These are phyloP conservation scores for Episyrphus balteatus DNA, from an alignment of 1,140 invertebrate genomes.

Conservation along the genomic window DNA sequence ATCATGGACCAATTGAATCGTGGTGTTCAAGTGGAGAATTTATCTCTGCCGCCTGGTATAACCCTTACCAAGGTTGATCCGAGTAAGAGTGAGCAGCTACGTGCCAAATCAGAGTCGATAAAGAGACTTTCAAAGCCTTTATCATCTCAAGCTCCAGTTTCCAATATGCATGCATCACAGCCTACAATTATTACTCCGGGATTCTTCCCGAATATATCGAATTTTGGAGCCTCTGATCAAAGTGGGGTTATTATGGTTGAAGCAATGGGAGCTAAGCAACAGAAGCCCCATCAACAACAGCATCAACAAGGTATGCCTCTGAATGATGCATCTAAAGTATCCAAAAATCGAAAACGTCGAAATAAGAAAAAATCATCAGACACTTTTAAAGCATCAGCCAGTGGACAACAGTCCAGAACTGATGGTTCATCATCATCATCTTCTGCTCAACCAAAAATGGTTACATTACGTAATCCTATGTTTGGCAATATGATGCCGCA, in stretches of 20 bases:
- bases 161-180: conserved; percentile 5
- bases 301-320: conserved; percentile 8
- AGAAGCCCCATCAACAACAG: conserved; percentile 7
- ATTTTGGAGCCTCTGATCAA: conserved; percentile 11
- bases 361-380: conserved; percentile 43
- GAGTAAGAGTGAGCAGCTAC: conserved; percentile 33
- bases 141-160: conserved; percentile 8
- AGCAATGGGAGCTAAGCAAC: conserved; percentile 21
- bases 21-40: conserved; percentile 53
- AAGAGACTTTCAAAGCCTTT: conserved; percentile 25
- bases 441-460: conserved; percentile 47
- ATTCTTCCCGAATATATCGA: background rate
- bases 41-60: conserved; percentile 67
- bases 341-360: conserved; percentile 47
- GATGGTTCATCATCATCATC: conserved; percentile 7
- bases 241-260: conserved; percentile 34
- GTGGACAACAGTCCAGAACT: background rate
- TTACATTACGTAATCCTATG: conserved; percentile 64
- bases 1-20: conserved; percentile 49
- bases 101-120: conserved; percentile 33
- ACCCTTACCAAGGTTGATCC: conserved; percentile 71
- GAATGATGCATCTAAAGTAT: conserved; percentile 15
- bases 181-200: conserved; percentile 10
- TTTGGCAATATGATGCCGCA: conserved; percentile 33
- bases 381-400: background rate